Percentiles rank a stretch among this genome's conserved stretches.
phyloP scores from a whole-genome alignment of 2,888 invertebrate species.

The Myopa testacea region DNA sequence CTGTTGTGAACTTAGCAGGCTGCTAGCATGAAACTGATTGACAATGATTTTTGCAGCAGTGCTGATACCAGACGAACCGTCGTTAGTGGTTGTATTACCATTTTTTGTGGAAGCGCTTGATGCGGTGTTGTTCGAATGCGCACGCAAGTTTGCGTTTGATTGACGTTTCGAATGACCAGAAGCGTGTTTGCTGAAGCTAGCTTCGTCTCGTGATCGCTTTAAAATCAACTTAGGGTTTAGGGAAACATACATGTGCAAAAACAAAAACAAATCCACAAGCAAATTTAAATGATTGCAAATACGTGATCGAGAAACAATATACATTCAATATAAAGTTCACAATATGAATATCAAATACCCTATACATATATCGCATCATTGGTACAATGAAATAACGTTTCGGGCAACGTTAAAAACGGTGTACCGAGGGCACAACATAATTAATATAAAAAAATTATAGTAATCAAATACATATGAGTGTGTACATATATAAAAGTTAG shows the following conservation, averaged over 20 bases:
- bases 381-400: too few species aligned
- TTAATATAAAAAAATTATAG: too few species aligned
- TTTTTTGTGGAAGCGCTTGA: slow-evolving; percentile 32
- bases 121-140: slow-evolving; percentile 29
- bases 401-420: too few species aligned
- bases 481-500: too few species aligned
- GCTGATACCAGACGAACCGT: slow-evolving; percentile 10
- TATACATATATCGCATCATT: too few species aligned
- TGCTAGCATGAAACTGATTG: slow-evolving; percentile 66
- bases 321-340: too few species aligned
- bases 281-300: slow-evolving; percentile 17
- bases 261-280: slow-evolving; percentile 40
- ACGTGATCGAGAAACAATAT: not conserved
- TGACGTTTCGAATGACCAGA: slow-evolving; percentile 48
- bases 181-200: slow-evolving; percentile 48
- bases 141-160: slow-evolving; percentile 37
- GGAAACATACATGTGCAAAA: slow-evolving; percentile 48
- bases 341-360: too few species aligned
- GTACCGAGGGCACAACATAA: too few species aligned
- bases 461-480: too few species aligned
- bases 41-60: slow-evolving; percentile 61
- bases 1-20: slow-evolving; percentile 60
- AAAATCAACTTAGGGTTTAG: slow-evolving; percentile 62
- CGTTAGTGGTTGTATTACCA: slow-evolving; percentile 36
- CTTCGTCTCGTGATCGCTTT: slow-evolving; percentile 65